Evolutionary conservation across 2,797 vertebrate genomes (phyloP).

Genomic region (Natrix natrix): DNA sequence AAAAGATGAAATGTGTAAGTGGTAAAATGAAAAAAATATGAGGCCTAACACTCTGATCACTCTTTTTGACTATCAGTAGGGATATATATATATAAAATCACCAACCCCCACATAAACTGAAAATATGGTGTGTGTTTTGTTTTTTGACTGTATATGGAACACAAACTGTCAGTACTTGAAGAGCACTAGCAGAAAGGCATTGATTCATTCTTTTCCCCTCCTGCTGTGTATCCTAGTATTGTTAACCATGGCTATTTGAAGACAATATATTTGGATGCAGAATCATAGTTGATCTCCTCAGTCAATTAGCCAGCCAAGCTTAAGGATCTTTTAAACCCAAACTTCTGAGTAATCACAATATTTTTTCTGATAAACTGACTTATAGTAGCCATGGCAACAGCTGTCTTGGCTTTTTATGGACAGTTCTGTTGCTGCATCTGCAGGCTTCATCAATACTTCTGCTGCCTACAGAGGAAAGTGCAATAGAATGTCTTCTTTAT

Average conservation of each 20-base stretch:
- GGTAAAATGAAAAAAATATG: constrained; percentile 20
- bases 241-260: constrained; percentile 65
- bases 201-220: constrained; percentile 65
- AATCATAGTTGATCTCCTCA: constrained; percentile 61
- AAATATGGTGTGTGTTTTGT: constrained; percentile 49
- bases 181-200: constrained; percentile 66
- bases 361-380: constrained; percentile 74
- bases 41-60: constrained; percentile 22
- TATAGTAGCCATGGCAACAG: constrained; percentile 80
- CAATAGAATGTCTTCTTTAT: constrained; percentile 60
- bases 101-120: constrained; percentile 51
- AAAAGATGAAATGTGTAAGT: neutral
- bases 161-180: constrained; percentile 68
- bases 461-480: constrained; percentile 62
- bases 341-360: constrained; percentile 73
- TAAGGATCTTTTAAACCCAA: constrained; percentile 64
- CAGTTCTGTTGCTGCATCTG: constrained; percentile 69
- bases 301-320: constrained; percentile 55
- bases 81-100: neutral
- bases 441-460: constrained; percentile 66
- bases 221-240: constrained; percentile 57
- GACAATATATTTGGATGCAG: constrained; percentile 53
- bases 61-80: constrained; percentile 32
- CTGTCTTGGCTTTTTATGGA: constrained; percentile 73
- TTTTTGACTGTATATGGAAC: constrained; percentile 68